These are phyloP conservation scores for Drosophila lacteicornis DNA, from an alignment of 1,140 invertebrate species.

Conservation along the genomic window DNA sequence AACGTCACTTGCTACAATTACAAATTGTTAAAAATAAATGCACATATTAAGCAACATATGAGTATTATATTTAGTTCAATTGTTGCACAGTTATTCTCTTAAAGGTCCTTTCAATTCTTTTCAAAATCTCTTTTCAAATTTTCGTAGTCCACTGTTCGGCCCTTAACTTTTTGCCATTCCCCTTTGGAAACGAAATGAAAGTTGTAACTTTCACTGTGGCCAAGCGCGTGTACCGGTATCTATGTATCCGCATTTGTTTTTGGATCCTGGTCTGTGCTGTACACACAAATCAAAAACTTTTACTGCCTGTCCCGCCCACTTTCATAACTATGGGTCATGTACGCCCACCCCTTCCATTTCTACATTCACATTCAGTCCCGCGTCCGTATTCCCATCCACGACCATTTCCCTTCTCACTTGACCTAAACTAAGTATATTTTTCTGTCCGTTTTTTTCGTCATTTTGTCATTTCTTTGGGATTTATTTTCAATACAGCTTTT, in stretches of 20 bases:
- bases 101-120: too few relatives aligned
- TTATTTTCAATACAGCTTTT: slow-evolving; percentile 58
- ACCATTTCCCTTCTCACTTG: slow-evolving; percentile 32
- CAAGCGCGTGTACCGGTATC: slow-evolving; percentile 35
- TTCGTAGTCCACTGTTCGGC: neutral
- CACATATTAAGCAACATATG: too few relatives aligned
- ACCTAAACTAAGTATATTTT: slow-evolving; percentile 67
- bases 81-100: too few relatives aligned
- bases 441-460: slow-evolving; percentile 46
- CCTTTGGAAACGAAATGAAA: slow-evolving; percentile 56
- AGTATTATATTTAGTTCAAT: too few relatives aligned
- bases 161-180: neutral
- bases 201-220: slow-evolving; percentile 69
- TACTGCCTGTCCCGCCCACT: slow-evolving; percentile 48
- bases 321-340: slow-evolving; percentile 34
- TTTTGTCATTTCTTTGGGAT: slow-evolving; percentile 45
- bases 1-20: too few relatives aligned
- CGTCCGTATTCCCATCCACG: slow-evolving; percentile 5
- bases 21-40: too few relatives aligned
- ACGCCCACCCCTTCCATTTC: slow-evolving; percentile 12
- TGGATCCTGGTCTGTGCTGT: slow-evolving; percentile 40
- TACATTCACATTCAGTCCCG: neutral
- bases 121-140: too few relatives aligned
- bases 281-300: slow-evolving; percentile 81
- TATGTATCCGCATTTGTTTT: slow-evolving; percentile 3